These are phyloP conservation scores for human (Homo sapiens) DNA, from an alignment of 2,113 vertebrate genomes.

Conservation along the genomic window DNA sequence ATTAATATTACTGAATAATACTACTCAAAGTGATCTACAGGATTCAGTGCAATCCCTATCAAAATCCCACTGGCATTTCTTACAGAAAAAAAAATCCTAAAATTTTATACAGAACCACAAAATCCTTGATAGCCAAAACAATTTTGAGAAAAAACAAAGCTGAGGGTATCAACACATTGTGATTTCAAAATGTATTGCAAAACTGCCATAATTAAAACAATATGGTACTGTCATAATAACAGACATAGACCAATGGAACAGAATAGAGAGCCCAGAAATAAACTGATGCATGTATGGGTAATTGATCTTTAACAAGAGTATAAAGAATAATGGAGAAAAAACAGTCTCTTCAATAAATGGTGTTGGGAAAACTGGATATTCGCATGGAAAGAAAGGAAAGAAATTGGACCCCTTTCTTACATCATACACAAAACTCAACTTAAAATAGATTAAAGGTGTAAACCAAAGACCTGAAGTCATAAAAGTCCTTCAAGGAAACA, in stretches of 20 bases:
- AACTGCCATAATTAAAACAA: neutral
- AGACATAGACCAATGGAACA: neutral
- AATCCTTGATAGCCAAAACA: neutral
- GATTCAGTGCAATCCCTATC: neutral
- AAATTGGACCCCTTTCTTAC: neutral
- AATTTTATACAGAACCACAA: neutral
- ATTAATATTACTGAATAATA: neutral
- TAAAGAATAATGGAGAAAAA: neutral
- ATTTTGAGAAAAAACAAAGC: neutral
- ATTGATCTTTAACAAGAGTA: neutral
- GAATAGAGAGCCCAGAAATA: neutral
- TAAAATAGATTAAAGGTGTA: neutral
- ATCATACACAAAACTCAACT: neutral
- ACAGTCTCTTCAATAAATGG: neutral
- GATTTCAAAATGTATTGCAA: neutral
- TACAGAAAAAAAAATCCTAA: neutral
- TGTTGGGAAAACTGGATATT: neutral
- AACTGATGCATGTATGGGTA: neutral
- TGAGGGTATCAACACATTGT: neutral
- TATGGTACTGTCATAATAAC: neutral
- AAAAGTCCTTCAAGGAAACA: neutral
- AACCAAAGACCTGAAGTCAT: neutral
- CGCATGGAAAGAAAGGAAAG: neutral
- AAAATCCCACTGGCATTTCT: neutral
- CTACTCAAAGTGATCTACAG: neutral